Evolutionary conservation across 2,797 vertebrate species (phyloP).

Genomic region (Leptodactylus fallax): DNA sequence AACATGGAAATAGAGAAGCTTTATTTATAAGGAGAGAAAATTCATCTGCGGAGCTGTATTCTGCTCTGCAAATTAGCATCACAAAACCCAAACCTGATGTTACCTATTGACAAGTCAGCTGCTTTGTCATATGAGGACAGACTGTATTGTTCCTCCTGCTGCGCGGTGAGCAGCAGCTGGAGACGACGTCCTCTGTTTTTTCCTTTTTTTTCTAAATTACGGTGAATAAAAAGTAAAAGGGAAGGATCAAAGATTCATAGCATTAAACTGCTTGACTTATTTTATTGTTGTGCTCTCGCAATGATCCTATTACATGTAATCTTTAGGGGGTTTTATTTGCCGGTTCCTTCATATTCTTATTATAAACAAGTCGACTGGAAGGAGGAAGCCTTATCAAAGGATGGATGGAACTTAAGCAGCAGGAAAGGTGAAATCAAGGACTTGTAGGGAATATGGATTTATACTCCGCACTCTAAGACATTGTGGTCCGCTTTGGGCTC

Average conservation of each 20-base stretch:
- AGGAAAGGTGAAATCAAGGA: background rate
- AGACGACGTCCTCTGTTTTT: conserved; percentile 13
- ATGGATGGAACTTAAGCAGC: background rate
- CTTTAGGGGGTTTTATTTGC: conserved; percentile 38
- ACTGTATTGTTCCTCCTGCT: conserved; percentile 40
- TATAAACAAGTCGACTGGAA: conserved; percentile 41
- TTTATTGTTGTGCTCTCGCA: background rate
- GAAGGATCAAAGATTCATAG: conserved; percentile 23
- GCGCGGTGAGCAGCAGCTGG: conserved; percentile 36
- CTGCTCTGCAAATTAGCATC: conserved; percentile 50
- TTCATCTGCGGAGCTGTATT: conserved; percentile 30
- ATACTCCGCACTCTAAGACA: background rate
- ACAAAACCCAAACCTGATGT: conserved; percentile 52
- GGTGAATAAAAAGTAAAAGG: conserved; percentile 3
- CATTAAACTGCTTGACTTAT: background rate
- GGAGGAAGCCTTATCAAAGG: background rate
- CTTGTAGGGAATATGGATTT: conserved; percentile 1
- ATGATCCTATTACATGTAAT: background rate
- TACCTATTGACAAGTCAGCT: conserved; percentile 45
- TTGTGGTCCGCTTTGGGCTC: background rate
- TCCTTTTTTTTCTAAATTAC: conserved; percentile 46
- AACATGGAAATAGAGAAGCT: conserved; percentile 25
- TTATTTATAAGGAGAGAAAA: background rate
- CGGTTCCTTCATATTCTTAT: conserved; percentile 25
- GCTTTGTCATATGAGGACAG: conserved; percentile 52